Evolutionary conservation across 2,888 invertebrate genomes (phyloP).

Genomic region (Eristalinus sepulchralis): DNA sequence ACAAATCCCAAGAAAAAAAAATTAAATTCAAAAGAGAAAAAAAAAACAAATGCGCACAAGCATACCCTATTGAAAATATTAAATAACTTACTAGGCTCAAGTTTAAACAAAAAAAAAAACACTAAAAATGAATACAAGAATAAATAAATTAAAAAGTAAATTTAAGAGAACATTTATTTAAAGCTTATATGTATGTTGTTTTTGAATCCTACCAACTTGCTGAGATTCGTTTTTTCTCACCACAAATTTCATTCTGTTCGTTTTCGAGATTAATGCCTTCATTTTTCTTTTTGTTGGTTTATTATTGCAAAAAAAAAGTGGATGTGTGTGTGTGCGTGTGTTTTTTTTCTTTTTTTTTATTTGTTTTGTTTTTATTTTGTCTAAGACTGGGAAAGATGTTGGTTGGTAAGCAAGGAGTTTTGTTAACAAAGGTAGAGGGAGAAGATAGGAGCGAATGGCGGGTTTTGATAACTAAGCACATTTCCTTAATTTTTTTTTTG

Average conservation of each 20-base stretch:
- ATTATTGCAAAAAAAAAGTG: background rate
- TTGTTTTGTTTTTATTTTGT: slow-evolving; percentile 12
- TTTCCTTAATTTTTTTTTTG: slow-evolving; percentile 10
- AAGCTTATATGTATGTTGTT: slow-evolving; percentile 31
- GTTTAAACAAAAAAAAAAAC: slow-evolving; percentile 3
- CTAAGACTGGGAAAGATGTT: background rate
- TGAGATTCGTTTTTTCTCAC: slow-evolving; percentile 28
- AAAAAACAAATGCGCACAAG: slow-evolving; percentile 1
- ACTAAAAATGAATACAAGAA: slow-evolving; percentile 5
- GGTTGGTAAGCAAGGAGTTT: background rate
- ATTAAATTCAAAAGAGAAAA: background rate
- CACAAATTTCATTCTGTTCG: slow-evolving; percentile 8
- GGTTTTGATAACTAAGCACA: slow-evolving; percentile 48
- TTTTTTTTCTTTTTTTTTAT: slow-evolving; percentile 13
- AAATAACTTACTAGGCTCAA: background rate
- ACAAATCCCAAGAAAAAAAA: slow-evolving; percentile 4
- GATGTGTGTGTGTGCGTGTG: background rate
- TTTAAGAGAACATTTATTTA: slow-evolving; percentile 24
- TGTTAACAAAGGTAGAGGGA: background rate
- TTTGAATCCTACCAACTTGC: slow-evolving; percentile 31
- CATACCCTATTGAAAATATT: background rate
- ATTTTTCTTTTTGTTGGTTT: slow-evolving; percentile 9
- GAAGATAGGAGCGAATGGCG: slow-evolving; percentile 12
- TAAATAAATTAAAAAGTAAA: slow-evolving; percentile 19
- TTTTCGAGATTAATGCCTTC: slow-evolving; percentile 17